Evolutionary conservation across 2,888 invertebrate genomes (phyloP).

Genomic region (Helobdella robusta): DNA sequence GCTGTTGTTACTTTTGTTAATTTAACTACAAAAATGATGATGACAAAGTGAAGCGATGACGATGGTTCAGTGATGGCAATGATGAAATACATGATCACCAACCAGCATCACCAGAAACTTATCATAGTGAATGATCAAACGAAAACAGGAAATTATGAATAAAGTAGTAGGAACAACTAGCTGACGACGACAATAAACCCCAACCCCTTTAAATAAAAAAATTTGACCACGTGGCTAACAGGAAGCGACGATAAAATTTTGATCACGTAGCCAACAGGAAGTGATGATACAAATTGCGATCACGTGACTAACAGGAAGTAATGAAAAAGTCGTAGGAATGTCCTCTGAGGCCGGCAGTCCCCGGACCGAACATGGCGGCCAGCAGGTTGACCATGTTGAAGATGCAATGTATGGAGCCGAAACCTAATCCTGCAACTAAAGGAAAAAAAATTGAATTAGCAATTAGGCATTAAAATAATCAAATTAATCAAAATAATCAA

Average conservation of each 20-base stretch:
- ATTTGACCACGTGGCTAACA: conserved; percentile 50
- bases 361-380: conserved; percentile 88
- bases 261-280: neutral
- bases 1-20: too few relatives aligned
- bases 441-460: too few relatives aligned
- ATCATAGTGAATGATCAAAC: too few relatives aligned
- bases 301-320: conserved; percentile 60
- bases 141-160: too few relatives aligned
- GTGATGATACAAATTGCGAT: neutral
- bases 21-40: too few relatives aligned
- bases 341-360: conserved; percentile 76
- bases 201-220: neutral
- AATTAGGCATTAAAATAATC: neutral
- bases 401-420: conserved; percentile 87
- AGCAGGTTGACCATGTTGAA: conserved; percentile 88
- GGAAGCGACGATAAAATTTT: conserved; percentile 81
- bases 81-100: too few relatives aligned
- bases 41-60: too few relatives aligned
- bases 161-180: too few relatives aligned
- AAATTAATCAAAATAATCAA: neutral
- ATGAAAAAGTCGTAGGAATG: conserved; percentile 80
- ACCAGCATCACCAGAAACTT: too few relatives aligned
- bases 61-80: too few relatives aligned
- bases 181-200: neutral
- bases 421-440: conserved; percentile 85